Conservation (phyloP, 2,888 invertebrate species). For the Andrena marginata region DNA sequence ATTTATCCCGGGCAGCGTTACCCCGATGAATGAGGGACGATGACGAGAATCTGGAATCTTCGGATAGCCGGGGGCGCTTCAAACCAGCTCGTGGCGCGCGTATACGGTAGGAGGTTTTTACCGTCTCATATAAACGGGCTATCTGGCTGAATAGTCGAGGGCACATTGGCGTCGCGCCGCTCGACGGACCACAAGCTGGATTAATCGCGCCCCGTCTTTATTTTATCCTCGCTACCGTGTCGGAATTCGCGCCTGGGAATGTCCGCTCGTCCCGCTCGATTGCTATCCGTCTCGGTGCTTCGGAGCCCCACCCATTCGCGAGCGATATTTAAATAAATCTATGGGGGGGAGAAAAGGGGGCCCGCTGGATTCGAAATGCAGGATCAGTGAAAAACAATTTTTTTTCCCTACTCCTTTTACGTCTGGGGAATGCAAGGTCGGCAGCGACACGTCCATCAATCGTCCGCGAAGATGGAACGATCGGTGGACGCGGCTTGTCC, state of each 20-base stretch:
- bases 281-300: conserved; percentile 2
- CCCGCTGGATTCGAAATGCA: not conserved
- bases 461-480: conserved; percentile 6
- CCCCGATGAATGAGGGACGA: conserved; percentile 65
- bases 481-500: conserved; percentile 2
- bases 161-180: conserved; percentile 56
- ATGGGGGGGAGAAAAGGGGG: no score
- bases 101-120: conserved; percentile 71
- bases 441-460: conserved; percentile 13
- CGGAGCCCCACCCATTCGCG: not conserved
- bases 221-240: conserved; percentile 2
- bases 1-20: conserved; percentile 60
- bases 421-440: conserved; percentile 13
- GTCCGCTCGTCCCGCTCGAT: conserved; percentile 3
- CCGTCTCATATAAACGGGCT: conserved; percentile 63
- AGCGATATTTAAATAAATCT: conserved; percentile 4
- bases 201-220: conserved; percentile 8
- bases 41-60: conserved; percentile 73
- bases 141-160: conserved; percentile 63
- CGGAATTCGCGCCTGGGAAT: conserved; percentile 4
- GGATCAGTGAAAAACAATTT: conserved; percentile 21
- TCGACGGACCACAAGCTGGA: conserved; percentile 13
- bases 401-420: not conserved
- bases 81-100: conserved; percentile 69
- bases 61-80: conserved; percentile 53